These are phyloP conservation scores for Furnarius figulus DNA, from an alignment of 2,113 vertebrate species.

Conservation along the genomic window DNA sequence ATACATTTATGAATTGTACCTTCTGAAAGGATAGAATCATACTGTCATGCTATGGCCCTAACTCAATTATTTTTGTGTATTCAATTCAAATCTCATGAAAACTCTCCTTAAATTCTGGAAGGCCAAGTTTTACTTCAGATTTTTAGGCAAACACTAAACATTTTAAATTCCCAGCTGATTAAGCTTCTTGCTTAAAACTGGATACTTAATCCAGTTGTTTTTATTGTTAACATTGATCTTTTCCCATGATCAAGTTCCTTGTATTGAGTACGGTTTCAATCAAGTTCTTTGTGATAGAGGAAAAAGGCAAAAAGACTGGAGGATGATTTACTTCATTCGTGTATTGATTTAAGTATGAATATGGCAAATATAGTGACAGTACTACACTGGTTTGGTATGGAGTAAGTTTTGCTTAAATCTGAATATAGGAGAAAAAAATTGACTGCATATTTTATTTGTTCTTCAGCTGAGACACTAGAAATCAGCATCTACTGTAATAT, in stretches of 20 bases:
- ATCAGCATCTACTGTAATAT: neutral
- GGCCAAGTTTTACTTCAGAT: neutral
- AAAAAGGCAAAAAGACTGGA: neutral
- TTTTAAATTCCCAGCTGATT: neutral
- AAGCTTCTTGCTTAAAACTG: neutral
- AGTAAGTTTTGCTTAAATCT: neutral
- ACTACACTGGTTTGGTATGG: neutral
- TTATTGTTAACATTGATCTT: neutral
- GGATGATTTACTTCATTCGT: neutral
- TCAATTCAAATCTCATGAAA: neutral
- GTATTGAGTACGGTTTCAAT: neutral
- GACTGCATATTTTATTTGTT: neutral
- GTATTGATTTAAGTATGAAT: neutral
- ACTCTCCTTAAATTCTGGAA: neutral
- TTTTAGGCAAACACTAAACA: neutral
- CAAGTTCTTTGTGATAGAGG: rapidly evolving
- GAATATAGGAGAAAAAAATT: neutral
- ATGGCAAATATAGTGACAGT: neutral
- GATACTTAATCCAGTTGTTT: neutral
- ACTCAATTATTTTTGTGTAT: neutral
- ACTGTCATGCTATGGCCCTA: neutral
- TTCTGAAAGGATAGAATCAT: neutral
- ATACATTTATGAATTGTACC: neutral
- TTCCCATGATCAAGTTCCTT: neutral
- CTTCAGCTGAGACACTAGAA: neutral